These are phyloP conservation scores for Pantherophis vulpinus DNA, from an alignment of 2,797 vertebrate species.

Conservation along the genomic window DNA sequence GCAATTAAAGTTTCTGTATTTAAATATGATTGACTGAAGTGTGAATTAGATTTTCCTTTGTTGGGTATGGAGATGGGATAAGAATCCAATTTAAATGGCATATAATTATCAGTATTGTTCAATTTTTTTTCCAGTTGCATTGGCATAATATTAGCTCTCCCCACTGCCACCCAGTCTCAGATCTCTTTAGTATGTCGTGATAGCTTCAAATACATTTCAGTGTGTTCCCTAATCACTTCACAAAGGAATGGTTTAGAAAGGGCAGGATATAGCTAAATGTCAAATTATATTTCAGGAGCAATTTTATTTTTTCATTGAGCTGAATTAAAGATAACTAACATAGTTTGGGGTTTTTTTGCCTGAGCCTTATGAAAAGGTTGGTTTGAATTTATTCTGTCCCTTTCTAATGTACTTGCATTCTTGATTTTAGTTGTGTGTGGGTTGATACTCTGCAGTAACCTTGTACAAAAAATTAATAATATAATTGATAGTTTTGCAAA, in stretches of 20 bases:
- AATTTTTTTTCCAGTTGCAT: neutral
- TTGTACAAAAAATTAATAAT: neutral
- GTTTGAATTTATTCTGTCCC: neutral
- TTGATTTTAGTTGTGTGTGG: neutral
- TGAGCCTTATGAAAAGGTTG: neutral
- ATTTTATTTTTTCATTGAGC: neutral
- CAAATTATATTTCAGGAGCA: neutral
- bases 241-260: neutral
- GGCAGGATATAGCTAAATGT: neutral
- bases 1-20: conserved; percentile 15
- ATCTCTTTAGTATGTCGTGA: neutral
- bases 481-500: neutral
- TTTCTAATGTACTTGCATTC: neutral
- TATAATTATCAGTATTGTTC: neutral
- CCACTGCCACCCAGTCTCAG: neutral
- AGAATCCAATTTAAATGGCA: neutral
- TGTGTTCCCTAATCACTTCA: neutral
- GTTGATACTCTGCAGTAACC: neutral
- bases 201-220: neutral
- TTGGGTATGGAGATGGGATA: neutral
- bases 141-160: neutral
- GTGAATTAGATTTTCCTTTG: conserved; percentile 2
- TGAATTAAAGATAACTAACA: neutral
- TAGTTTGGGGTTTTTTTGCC: accelerated
- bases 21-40: neutral